Percentiles rank a stretch among this genome's conserved stretches.
Evolutionary conservation across 2,113 vertebrate genomes (phyloP).

Genomic region (Spea bombifrons): DNA sequence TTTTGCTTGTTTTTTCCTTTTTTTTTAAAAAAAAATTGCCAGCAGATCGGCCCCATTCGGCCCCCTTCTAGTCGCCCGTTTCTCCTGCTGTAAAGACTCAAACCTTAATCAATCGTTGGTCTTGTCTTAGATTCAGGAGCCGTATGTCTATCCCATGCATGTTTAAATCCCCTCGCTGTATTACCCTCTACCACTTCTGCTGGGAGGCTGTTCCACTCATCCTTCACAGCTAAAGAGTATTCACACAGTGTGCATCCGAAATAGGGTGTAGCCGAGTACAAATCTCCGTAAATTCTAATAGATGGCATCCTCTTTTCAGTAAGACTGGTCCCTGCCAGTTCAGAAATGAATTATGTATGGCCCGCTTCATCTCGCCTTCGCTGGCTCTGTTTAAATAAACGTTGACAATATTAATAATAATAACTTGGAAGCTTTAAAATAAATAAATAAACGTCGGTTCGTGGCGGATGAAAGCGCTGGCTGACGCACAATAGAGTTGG

Average conservation of each 20-base stretch:
- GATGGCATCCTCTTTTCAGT: not conserved
- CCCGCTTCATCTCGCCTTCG: conserved; percentile 11
- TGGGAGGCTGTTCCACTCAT: too few relatives aligned
- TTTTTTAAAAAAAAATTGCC: not conserved
- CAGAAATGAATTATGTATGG: conserved; percentile 11
- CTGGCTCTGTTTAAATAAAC: conserved; percentile 32
- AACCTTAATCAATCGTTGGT: too few relatives aligned
- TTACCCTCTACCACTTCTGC: too few relatives aligned
- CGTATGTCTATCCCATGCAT: too few relatives aligned
- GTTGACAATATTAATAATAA: conserved; percentile 31
- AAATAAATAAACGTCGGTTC: conserved; percentile 4
- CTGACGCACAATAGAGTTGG: conserved; percentile 15
- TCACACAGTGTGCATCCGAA: too few relatives aligned
- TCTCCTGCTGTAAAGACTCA: too few relatives aligned
- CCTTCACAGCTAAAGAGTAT: too few relatives aligned
- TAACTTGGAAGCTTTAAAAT: conserved; percentile 7
- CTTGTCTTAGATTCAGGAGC: too few relatives aligned
- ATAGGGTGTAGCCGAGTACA: too few relatives aligned
- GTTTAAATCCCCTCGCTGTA: too few relatives aligned
- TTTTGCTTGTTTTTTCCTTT: not conserved
- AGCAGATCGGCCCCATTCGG: too few relatives aligned
- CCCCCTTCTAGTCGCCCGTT: too few relatives aligned
- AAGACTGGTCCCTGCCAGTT: conserved; percentile 17
- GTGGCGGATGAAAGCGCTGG: conserved; percentile 19
- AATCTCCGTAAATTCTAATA: not conserved